Evolutionary conservation across 1,140 invertebrate species (phyloP).

Genomic region (Nephotettix cincticeps): DNA sequence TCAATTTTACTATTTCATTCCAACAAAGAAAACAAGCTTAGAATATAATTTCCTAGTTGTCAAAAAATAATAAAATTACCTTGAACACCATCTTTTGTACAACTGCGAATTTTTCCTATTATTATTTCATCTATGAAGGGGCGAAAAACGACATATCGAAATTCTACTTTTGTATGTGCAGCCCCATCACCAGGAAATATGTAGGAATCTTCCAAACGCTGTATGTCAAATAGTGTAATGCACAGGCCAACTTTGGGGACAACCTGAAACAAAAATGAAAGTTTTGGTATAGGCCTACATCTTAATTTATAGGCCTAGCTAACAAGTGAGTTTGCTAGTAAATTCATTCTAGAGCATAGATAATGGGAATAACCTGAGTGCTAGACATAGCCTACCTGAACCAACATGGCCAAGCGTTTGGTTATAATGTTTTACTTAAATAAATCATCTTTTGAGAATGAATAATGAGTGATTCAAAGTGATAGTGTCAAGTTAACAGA

Average conservation of each 20-base stretch:
- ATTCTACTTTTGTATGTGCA: slow-evolving; percentile 88
- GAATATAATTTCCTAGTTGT: too few species aligned
- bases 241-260: slow-evolving; percentile 90
- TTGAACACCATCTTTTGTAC: slow-evolving; percentile 89
- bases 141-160: slow-evolving; percentile 90
- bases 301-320: background rate
- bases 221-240: slow-evolving; percentile 88
- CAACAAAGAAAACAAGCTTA: background rate
- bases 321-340: background rate
- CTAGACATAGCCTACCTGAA: background rate
- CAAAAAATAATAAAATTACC: slow-evolving; percentile 54
- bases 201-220: slow-evolving; percentile 81
- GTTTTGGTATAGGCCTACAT: background rate
- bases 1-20: background rate
- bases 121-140: slow-evolving; percentile 92
- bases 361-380: too few species aligned
- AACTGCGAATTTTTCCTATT: slow-evolving; percentile 88
- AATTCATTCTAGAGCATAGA: background rate
- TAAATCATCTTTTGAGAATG: too few species aligned
- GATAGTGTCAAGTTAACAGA: too few species aligned
- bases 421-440: too few species aligned
- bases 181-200: slow-evolving; percentile 93
- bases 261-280: slow-evolving; percentile 63
- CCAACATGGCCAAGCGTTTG: background rate
- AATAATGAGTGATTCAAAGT: too few species aligned